phyloP scores from a whole-genome alignment of 2,888 invertebrate species.

The Rhyacophila evoluta region DNA sequence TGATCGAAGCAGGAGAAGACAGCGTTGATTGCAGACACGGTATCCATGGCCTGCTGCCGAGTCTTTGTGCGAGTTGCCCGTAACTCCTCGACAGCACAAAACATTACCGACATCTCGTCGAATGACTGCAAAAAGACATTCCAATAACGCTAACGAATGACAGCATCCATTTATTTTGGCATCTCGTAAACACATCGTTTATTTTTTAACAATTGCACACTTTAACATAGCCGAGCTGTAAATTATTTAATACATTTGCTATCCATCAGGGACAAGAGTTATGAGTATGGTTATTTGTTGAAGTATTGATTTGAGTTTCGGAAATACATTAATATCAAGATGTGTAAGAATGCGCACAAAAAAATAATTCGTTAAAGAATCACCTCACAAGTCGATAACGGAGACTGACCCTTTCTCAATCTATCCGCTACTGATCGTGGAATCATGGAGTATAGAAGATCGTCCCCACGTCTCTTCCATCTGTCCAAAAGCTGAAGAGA shows the following conservation, averaged over 20 bases:
- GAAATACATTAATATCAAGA: too few species aligned
- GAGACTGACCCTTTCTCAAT: slow-evolving; percentile 80
- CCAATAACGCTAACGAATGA: too few species aligned
- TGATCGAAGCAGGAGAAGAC: slow-evolving; percentile 88
- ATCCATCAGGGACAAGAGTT: too few species aligned
- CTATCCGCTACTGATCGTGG: slow-evolving; percentile 87
- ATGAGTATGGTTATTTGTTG: too few species aligned
- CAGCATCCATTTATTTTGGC: too few species aligned
- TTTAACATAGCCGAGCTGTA: too few species aligned
- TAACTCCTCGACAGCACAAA: slow-evolving; percentile 77
- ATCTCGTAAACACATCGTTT: too few species aligned
- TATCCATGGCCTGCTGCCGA: slow-evolving; percentile 75
- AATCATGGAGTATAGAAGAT: slow-evolving; percentile 92
- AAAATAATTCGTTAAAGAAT: neutral
- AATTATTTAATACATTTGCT: too few species aligned
- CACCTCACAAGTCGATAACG: slow-evolving; percentile 84
- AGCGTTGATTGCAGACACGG: slow-evolving; percentile 87
- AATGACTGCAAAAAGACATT: slow-evolving; percentile 75
- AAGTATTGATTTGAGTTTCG: too few species aligned
- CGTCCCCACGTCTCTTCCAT: slow-evolving; percentile 89
- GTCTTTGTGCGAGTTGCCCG: slow-evolving; percentile 60
- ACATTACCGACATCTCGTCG: slow-evolving; percentile 82
- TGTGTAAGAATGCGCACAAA: too few species aligned
- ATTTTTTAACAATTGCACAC: too few species aligned
- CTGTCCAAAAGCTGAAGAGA: slow-evolving; percentile 82